Base-by-base conservation (phyloP, 2,888 invertebrate genomes). In the Caenorhabditis sp. region DNA sequence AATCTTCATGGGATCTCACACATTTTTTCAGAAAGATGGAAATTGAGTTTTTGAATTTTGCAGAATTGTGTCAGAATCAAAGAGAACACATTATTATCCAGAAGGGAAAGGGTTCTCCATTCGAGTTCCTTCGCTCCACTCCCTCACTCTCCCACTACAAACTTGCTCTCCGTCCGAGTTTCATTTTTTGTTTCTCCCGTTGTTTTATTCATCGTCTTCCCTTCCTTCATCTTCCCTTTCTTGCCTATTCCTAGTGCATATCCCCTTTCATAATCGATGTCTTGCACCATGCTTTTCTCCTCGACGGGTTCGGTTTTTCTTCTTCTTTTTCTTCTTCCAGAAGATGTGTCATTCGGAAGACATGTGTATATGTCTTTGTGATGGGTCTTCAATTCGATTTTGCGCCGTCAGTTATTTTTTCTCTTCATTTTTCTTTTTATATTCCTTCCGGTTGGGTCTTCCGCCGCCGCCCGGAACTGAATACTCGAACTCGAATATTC, bases 241-340 rank as follows among this genome's bases (percentile, higher is more conserved):
- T 20, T 35, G 51, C n/a, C 47, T 20, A 24, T 32, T 53, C 53
- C 15, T 37, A 60, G 61, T 51, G 56, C 20, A 32, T 24, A 28
- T 58, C 35, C 50, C 28, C 64, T 67, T 55, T 51, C 76, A 67
- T 76, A 76, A 76, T 76, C 67, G 61, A 67, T 65, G 37, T 65
- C 56, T 65, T 67, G 76, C 76, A 76, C 53, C n/a, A n/a, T n/a
- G n/a, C n/a, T n/a, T n/a, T n/a, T n/a, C n/a, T 15, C 56, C 50
- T 50, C 56, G 55, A 72, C 56, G 72, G 72, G 56, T 72, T 53
- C 56, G 55, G 61, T 2, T 20, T 32, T 32, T 26, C 40, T n/a
- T 22, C 13, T n/a, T n/a, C n/a, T n/a, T n/a, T n/a, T n/a, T n/a
- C n/a, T n/a, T n/a, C n/a, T n/a, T n/a, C n/a, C n/a, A n/a, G n/a